Conservation (phyloP, 1,140 invertebrate species). For the Drosophila lowei region DNA sequence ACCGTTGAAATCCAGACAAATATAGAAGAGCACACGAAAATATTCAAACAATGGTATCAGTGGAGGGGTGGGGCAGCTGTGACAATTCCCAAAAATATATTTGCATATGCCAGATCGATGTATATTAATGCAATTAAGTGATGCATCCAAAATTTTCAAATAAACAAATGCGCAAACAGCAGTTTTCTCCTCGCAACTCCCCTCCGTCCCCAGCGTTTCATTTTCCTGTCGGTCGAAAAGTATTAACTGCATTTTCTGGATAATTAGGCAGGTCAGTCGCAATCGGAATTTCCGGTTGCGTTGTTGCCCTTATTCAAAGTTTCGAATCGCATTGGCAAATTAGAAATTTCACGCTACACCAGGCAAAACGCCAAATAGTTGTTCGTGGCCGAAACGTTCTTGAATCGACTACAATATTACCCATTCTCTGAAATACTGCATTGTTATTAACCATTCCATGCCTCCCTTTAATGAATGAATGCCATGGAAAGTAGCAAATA, state of each 20-base stretch:
- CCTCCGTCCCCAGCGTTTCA: neutral
- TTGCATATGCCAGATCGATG: conserved; percentile 27
- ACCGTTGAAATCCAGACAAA: conserved; percentile 26
- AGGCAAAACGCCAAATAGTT: conserved; percentile 39
- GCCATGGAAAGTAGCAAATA: too few relatives aligned
- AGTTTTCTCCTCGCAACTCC: conserved; percentile 16
- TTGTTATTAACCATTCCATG: too few relatives aligned
- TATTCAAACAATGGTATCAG: conserved; percentile 9
- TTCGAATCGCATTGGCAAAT: conserved; percentile 32
- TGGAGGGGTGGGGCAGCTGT: conserved; percentile 23
- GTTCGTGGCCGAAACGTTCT: too few relatives aligned
- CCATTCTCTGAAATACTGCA: neutral
- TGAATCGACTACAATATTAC: neutral
- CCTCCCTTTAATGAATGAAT: too few relatives aligned
- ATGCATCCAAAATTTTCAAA: conserved; percentile 53
- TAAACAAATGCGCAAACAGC: conserved; percentile 15
- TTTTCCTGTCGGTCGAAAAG: conserved; percentile 13
- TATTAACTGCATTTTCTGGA: conserved; percentile 66
- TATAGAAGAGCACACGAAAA: conserved; percentile 10
- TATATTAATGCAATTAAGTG: conserved; percentile 53
- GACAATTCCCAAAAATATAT: conserved; percentile 42
- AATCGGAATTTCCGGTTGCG: conserved; percentile 36
- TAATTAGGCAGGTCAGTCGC: conserved; percentile 57
- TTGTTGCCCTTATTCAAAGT: conserved; percentile 14
- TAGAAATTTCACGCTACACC: conserved; percentile 55